Conservation (phyloP, 2,888 invertebrate genomes). For the Graphium colonna region DNA sequence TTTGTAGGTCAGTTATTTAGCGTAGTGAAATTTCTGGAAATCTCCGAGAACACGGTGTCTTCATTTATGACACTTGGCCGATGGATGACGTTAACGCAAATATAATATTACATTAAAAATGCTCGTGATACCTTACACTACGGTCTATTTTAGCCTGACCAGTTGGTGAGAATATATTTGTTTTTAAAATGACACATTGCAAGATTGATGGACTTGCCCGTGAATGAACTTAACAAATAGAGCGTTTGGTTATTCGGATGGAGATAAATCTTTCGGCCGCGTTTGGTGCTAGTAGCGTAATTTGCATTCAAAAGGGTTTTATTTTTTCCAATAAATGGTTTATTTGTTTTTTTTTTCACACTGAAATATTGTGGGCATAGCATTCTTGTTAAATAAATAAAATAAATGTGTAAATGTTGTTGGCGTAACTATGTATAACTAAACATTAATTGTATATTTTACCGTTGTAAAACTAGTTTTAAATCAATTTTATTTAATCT, state of each 20-base stretch:
- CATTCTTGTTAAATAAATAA: neutral
- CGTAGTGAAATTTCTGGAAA: constrained; percentile 31
- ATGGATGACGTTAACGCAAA: constrained; percentile 27
- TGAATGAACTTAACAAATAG: constrained; percentile 44
- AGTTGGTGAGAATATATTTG: constrained; percentile 20
- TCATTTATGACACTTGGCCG: constrained; percentile 36
- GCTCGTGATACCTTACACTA: constrained; percentile 18
- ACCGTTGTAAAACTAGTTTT: neutral
- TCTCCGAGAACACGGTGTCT: constrained; percentile 40
- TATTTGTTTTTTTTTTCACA: neutral
- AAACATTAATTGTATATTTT: no score
- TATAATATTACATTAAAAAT: constrained; percentile 16
- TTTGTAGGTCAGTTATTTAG: constrained; percentile 19
- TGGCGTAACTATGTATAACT: no score
- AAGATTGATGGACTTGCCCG: constrained; percentile 44
- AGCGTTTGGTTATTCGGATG: constrained; percentile 29
- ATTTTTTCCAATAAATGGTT: neutral
- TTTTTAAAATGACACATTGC: constrained; percentile 30
- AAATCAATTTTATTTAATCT: neutral
- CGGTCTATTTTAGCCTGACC: constrained; percentile 21
- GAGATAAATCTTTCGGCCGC: constrained; percentile 31
- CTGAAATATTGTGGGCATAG: neutral
- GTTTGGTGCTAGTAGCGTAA: constrained; percentile 21
- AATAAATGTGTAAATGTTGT: neutral
- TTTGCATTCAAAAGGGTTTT: constrained; percentile 14